Evolutionary conservation across 2,113 vertebrate species (phyloP), one percentile per base, ranked within the genome.

Genomic region (Guaruba guarouba): DNA sequence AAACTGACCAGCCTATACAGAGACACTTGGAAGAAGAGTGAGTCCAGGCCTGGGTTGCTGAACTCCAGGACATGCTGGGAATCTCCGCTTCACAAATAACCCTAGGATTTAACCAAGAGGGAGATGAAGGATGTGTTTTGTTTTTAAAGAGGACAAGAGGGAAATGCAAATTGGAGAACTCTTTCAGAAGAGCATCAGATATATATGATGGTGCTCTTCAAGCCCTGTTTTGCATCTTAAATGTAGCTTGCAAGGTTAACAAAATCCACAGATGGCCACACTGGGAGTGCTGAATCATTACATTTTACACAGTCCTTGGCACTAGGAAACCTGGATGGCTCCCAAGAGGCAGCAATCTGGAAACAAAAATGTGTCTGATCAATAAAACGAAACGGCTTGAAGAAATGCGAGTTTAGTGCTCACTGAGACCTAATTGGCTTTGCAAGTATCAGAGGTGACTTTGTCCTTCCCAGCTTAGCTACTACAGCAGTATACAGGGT

Each of bases 321-420:
- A 90, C 79, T 71, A 12, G 33, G 88, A 90, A 93, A 78, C 48
- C 85, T 94, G 94, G 94, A 95, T 93, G 64, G 61, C 16, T 93
- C 94, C 92, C 94, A 93, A 92, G 93, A 90, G 92, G 4, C 25
- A 92, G 39, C 23, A 86, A 83, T 92, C 76, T 94, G 92, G 88
- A 96, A 96, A 91, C 93, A 95, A 92, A 95, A 95, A 81, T 23
- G 33, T 77, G 71, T 75, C 88, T 83, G 82, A 94, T 95, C 94
- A 97, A 96, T 97, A 96, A 96, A 96, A 86, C 29, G 25, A 92
- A 95, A 97, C 80, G 85, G 66, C 82, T 92, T 95, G 93, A 81
- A 96, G 92, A 95, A 90, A 93, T 83, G 59, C 11, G 76, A 78
- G 68, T 95, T 96, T 55, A 97, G 90, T 81, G 64, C 71, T 86